Percentiles rank a stretch among this genome's conserved stretches.
Evolutionary conservation across 2,797 vertebrate species (phyloP).

Genomic region (Sphaeramia orbicularis): DNA sequence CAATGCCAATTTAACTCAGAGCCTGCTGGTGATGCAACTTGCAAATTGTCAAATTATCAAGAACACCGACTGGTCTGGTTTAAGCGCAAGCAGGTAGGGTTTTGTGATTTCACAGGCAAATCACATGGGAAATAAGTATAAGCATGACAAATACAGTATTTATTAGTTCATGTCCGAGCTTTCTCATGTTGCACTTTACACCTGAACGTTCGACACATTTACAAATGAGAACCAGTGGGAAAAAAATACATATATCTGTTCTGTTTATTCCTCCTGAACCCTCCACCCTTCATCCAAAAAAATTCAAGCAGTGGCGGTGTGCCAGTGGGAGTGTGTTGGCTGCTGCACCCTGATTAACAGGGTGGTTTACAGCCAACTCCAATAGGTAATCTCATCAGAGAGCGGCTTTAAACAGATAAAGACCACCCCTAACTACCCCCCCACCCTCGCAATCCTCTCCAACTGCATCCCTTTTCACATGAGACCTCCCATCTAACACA

Average conservation of each 20-base stretch:
- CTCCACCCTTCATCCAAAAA: constrained; percentile 15
- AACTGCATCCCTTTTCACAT: constrained; percentile 54
- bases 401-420: constrained; percentile 89
- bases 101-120: constrained; percentile 45
- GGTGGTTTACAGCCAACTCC: constrained; percentile 89
- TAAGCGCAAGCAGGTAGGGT: constrained; percentile 36
- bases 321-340: constrained; percentile 88
- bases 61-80: constrained; percentile 18
- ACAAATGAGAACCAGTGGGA: constrained; percentile 78
- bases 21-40: constrained; percentile 66
- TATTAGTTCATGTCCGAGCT: constrained; percentile 38
- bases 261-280: constrained; percentile 48
- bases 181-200: constrained; percentile 66
- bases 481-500: constrained; percentile 63
- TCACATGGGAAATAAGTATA: constrained; percentile 23
- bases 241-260: constrained; percentile 66
- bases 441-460: constrained; percentile 29
- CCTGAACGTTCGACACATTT: constrained; percentile 61
- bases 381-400: constrained; percentile 90
- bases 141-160: constrained; percentile 44
- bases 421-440: constrained; percentile 78
- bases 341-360: constrained; percentile 90
- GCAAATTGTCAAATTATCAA: constrained; percentile 52
- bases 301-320: constrained; percentile 76
- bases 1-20: constrained; percentile 68